phyloP scores from a whole-genome alignment of 2,113 vertebrate species.

The Odocoileus hemionus region DNA sequence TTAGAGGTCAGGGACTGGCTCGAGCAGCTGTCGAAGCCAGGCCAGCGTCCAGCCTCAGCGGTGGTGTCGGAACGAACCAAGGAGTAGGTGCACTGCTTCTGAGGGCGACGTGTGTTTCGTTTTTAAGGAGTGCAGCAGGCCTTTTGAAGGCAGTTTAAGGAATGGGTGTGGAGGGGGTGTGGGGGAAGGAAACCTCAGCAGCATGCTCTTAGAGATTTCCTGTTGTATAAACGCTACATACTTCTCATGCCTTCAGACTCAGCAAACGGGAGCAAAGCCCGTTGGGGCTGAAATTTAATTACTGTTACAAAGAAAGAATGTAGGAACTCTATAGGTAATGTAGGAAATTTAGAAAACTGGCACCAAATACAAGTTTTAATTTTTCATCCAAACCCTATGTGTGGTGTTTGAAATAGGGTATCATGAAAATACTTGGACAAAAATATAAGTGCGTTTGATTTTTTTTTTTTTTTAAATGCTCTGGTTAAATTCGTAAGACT shows the following conservation, averaged over 20 bases:
- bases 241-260: constrained; percentile 69
- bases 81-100: neutral
- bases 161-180: constrained; percentile 71
- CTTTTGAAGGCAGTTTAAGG: constrained; percentile 65
- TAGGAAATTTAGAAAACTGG: neutral
- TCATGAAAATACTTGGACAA: neutral
- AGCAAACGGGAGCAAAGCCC: constrained; percentile 33
- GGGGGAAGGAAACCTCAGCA: constrained; percentile 75
- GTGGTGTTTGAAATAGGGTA: neutral
- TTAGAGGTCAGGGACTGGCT: constrained; percentile 37
- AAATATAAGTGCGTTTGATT: neutral
- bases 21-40: neutral
- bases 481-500: neutral
- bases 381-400: constrained; percentile 16
- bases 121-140: constrained; percentile 46
- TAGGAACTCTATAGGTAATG: neutral
- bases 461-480: neutral
- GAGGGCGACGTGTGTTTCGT: neutral
- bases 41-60: neutral
- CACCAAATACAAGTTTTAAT: neutral
- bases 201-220: constrained; percentile 76
- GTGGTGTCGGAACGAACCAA: neutral
- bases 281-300: constrained; percentile 39
- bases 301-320: constrained; percentile 41
- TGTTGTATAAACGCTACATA: constrained; percentile 75